Evolutionary conservation across 2,113 vertebrate species (phyloP), one percentile per base, ranked within the genome.

Genomic region (Paramisgurnus dabryanus): DNA sequence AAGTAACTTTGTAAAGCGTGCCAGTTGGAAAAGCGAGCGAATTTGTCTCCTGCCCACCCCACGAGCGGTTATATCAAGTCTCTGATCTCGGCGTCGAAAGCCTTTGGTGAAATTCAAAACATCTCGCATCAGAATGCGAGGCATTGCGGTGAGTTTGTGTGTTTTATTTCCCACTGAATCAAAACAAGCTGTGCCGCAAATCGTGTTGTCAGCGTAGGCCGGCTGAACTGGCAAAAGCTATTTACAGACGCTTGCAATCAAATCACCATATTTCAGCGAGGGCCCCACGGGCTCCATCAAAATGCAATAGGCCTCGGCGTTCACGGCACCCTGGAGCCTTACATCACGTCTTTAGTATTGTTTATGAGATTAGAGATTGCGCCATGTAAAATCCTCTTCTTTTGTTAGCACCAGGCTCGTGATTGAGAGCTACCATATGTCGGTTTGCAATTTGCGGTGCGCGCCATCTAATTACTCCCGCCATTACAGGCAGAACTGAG

Each of bases 291-390:
- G 57, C 45, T 73, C 53, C 18, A 53, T 78, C 74, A 79, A 64
- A 71, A 73, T 67, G 79, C 79, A 60, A 77, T 34, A 49, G 34
- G 55, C 53, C 79, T 81, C 12, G 4, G 49, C 76, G 65, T 67
- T 73, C 18, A 67, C 65, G 60, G 67, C 67, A 69, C 71, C 72
- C 65, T 18, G 58, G 45, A 57, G 84, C 78, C 75, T 87, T 80
- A 79, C 84, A 80, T 87, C 76, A 80, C 76, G 82, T 79, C 71
- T 80, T 76, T 49, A 78, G 67, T 49, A 77, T 75, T 68, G 83
- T 72, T 64, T 64, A 65, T 74, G 76, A 80, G 74, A 69, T 65
- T 55, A 27, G 67, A 76, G 69, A 34, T 41, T 69, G 39, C 57
- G 40, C 47, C 68, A 45, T 65, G 39, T 67, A 60, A 50, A 57